Evolutionary conservation across 2,113 vertebrate genomes (phyloP).

Genomic region (Scortum barcoo): DNA sequence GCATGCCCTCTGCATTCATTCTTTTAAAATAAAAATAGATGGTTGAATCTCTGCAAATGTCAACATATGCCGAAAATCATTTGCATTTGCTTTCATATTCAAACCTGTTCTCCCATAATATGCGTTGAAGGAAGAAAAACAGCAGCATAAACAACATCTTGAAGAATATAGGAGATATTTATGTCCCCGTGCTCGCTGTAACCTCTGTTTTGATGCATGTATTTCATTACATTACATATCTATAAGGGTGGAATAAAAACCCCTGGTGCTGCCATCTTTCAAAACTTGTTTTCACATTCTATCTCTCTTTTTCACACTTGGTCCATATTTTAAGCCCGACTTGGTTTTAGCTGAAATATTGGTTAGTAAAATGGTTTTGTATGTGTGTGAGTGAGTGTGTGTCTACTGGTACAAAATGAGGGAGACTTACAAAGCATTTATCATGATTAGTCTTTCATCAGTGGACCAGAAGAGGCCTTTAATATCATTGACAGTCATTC

Average conservation of each 20-base stretch:
- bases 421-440: conserved; percentile 69
- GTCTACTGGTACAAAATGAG: conserved; percentile 54
- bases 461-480: conserved; percentile 72
- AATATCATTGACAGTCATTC: conserved; percentile 68
- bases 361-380: conserved; percentile 29
- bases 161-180: conserved; percentile 42
- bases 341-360: conserved; percentile 36
- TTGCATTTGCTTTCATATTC: conserved; percentile 70
- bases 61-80: conserved; percentile 50
- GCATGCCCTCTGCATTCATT: neutral
- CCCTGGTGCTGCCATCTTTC: conserved; percentile 21
- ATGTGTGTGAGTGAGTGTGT: conserved; percentile 23
- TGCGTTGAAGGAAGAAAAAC: conserved; percentile 44
- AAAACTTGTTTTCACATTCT: conserved; percentile 32
- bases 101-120: conserved; percentile 48
- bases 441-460: conserved; percentile 80
- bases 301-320: conserved; percentile 9
- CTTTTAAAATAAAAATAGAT: conserved; percentile 59
- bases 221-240: conserved; percentile 52
- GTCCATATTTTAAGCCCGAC: conserved; percentile 26
- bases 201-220: conserved; percentile 54
- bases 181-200: conserved; percentile 26
- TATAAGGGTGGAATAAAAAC: conserved; percentile 31
- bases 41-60: conserved; percentile 56
- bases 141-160: conserved; percentile 40